A percentile compares a stretch with the other conserved stretches of the same genome.
Evolutionary conservation across 2,888 invertebrate genomes (phyloP).

Genomic region (Lasius fuliginosus): DNA sequence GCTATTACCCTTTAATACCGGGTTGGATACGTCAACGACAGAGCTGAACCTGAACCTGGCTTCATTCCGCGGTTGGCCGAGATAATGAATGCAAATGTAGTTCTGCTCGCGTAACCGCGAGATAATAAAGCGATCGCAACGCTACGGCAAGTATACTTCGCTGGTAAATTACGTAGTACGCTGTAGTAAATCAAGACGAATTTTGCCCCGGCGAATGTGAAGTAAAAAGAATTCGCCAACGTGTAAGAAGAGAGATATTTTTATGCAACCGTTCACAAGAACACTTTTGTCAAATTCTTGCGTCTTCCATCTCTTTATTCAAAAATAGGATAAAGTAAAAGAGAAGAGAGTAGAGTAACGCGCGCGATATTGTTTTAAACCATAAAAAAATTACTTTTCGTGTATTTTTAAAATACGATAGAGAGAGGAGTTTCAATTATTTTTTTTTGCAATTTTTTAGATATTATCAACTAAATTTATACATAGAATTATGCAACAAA

Average conservation of each 20-base stretch:
- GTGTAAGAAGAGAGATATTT: background rate
- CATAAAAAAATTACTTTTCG: background rate
- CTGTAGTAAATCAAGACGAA: slow-evolving; percentile 61
- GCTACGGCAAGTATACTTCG: slow-evolving; percentile 62
- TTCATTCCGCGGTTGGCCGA: slow-evolving; percentile 63
- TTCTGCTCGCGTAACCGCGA: slow-evolving; percentile 68
- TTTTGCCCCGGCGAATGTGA: slow-evolving; percentile 36
- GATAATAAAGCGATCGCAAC: slow-evolving; percentile 75
- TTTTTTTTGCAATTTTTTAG: background rate
- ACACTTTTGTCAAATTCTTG: background rate
- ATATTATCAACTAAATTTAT: background rate
- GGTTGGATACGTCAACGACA: slow-evolving; percentile 67
- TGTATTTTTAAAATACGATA: background rate
- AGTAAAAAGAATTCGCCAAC: background rate
- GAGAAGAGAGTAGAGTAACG: background rate
- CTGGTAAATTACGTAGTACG: slow-evolving; percentile 66
- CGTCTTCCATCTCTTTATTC: too few species aligned
- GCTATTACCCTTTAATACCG: slow-evolving; percentile 61
- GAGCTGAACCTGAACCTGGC: slow-evolving; percentile 48
- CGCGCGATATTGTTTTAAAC: background rate
- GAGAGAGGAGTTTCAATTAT: background rate
- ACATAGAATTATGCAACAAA: background rate
- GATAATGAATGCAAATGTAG: slow-evolving; percentile 76
- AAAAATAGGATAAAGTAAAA: background rate
- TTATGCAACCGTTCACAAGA: background rate